phyloP scores from a whole-genome alignment of 2,888 invertebrate genomes.

The Apamea sordens region DNA sequence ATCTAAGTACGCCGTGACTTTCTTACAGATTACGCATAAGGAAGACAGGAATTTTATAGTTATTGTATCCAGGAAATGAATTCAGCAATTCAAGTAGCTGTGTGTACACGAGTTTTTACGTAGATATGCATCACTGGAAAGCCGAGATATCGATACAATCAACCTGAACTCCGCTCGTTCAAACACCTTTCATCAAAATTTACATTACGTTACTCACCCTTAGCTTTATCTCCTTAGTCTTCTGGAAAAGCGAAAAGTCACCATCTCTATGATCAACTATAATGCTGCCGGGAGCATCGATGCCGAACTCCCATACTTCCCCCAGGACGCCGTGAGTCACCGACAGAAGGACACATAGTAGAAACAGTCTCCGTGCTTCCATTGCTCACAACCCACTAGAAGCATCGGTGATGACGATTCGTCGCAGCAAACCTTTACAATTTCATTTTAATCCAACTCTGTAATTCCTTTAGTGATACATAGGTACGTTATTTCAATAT shows the following conservation, averaged over 20 bases:
- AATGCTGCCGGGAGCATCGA: conserved; percentile 45
- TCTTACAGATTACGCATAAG: not conserved
- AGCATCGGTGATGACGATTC: conserved; percentile 10
- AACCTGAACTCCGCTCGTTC: not conserved
- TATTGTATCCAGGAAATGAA: not conserved
- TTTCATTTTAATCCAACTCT: conserved; percentile 21
- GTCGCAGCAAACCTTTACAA: conserved; percentile 10
- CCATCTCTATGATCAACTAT: conserved; percentile 45
- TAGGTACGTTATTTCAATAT: conserved; percentile 17
- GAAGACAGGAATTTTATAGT: not conserved
- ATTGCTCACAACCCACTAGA: conserved; percentile 26
- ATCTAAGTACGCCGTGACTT: not conserved
- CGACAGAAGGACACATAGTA: conserved; percentile 18
- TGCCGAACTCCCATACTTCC: conserved; percentile 51
- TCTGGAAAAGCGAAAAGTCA: conserved; percentile 37
- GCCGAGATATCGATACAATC: not conserved
- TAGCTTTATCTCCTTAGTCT: conserved; percentile 28
- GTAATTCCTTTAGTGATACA: conserved; percentile 5
- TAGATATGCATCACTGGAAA: not conserved
- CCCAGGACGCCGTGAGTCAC: not conserved
- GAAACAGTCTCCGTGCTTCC: not conserved
- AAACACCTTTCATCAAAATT: not conserved
- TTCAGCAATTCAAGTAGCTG: not conserved
- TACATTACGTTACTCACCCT: conserved; percentile 22
- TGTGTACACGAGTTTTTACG: not conserved